Evolutionary conservation across 2,888 invertebrate genomes (phyloP).

Genomic region (Amaurobius ferox): DNA sequence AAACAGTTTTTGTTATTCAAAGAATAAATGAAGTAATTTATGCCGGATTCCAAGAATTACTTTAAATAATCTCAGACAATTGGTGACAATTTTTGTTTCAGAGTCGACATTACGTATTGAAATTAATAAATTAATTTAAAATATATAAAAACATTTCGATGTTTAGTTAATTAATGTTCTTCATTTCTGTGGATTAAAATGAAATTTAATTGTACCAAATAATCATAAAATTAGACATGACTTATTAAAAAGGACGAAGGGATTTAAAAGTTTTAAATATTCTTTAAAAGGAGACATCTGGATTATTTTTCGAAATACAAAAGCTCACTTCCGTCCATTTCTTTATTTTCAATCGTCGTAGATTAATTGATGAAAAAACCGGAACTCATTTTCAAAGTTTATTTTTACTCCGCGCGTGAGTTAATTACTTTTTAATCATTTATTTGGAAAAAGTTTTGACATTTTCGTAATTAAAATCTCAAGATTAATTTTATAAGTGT

Average conservation of each 20-base stretch:
- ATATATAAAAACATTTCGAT: too few relatives aligned
- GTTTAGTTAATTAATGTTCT: too few relatives aligned
- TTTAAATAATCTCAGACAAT: too few relatives aligned
- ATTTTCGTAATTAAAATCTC: slow-evolving; percentile 67
- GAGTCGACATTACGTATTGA: too few relatives aligned
- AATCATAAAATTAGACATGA: too few relatives aligned
- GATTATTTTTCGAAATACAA: slow-evolving; percentile 5
- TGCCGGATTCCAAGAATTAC: too few relatives aligned
- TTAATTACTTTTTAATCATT: slow-evolving; percentile 71
- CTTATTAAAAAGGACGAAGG: background rate
- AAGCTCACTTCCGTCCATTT: background rate
- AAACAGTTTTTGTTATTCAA: too few relatives aligned
- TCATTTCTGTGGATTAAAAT: too few relatives aligned
- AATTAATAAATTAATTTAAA: too few relatives aligned
- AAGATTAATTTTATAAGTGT: slow-evolving; percentile 69
- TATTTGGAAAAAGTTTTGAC: slow-evolving; percentile 57
- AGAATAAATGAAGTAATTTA: too few relatives aligned
- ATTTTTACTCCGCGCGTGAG: slow-evolving; percentile 55
- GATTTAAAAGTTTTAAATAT: background rate
- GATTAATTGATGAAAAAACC: slow-evolving; percentile 29
- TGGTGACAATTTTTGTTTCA: too few relatives aligned
- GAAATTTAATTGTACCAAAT: too few relatives aligned
- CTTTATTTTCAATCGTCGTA: background rate
- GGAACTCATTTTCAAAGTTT: slow-evolving; percentile 58
- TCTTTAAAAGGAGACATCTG: background rate